phyloP scores from a whole-genome alignment of 2,888 invertebrate genomes.

The Oscheius myriophilus region DNA sequence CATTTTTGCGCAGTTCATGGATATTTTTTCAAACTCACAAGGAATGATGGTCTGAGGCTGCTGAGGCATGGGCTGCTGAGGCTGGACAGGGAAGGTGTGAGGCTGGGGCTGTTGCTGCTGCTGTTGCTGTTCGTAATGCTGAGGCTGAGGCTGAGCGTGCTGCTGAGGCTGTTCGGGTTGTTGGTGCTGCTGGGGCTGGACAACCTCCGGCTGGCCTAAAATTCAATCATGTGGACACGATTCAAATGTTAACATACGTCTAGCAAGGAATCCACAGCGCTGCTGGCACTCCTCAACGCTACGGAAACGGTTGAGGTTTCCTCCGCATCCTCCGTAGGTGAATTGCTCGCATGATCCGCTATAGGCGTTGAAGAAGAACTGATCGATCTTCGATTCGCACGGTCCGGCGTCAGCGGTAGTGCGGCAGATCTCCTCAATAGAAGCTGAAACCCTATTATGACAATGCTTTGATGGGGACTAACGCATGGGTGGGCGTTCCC shows the following conservation, averaged over 20 bases:
- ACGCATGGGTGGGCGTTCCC: conserved; percentile 25
- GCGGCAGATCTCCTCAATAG: conserved; percentile 60
- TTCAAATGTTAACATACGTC: neutral
- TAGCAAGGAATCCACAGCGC: conserved; percentile 49
- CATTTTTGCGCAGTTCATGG: too few relatives aligned
- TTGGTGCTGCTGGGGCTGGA: neutral
- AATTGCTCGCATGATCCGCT: conserved; percentile 54
- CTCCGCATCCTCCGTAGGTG: conserved; percentile 68
- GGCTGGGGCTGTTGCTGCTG: neutral
- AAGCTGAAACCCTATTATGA: conserved; percentile 14
- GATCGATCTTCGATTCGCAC: conserved; percentile 81
- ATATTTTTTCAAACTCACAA: conserved; percentile 32
- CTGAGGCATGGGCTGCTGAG: conserved; percentile 32
- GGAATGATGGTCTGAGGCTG: conserved; percentile 41
- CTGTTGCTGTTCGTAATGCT: conserved; percentile 19
- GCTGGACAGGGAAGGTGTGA: conserved; percentile 2
- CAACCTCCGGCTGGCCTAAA: conserved; percentile 5
- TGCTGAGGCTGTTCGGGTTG: conserved; percentile 24
- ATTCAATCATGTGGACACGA: neutral
- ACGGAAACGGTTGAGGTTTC: conserved; percentile 65
- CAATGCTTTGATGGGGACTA: neutral
- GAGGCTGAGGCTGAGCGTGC: conserved; percentile 7
- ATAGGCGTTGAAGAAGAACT: conserved; percentile 52
- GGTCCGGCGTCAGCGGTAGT: conserved; percentile 77
- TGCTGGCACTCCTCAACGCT: conserved; percentile 58